Percentiles rank a stretch among this genome's conserved stretches.
These are phyloP conservation scores for Sesia apiformis DNA, from an alignment of 2,888 invertebrate species.

Conservation along the genomic window DNA sequence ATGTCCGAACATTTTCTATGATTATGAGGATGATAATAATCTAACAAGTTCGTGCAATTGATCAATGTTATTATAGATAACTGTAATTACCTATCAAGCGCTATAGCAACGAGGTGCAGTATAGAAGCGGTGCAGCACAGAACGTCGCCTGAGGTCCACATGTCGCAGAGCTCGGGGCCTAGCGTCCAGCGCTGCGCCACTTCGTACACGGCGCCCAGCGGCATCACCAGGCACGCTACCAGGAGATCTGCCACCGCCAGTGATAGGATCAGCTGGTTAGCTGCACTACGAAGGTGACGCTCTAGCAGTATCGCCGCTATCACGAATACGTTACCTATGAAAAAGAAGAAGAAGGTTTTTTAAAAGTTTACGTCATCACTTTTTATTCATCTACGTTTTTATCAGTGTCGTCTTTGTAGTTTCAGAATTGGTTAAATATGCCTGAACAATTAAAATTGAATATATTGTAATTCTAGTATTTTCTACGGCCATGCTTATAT, in stretches of 20 bases:
- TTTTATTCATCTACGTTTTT: too few species aligned
- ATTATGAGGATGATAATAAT: too few species aligned
- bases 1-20: too few species aligned
- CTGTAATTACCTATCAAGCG: conserved; percentile 79
- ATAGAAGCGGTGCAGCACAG: conserved; percentile 91
- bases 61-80: not conserved
- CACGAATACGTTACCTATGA: conserved; percentile 91
- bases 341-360: too few species aligned
- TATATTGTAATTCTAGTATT: too few species aligned
- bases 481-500: too few species aligned
- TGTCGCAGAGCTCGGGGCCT: conserved; percentile 91
- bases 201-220: conserved; percentile 84
- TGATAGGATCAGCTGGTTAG: conserved; percentile 92
- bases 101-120: conserved; percentile 86
- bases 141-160: conserved; percentile 95
- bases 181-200: conserved; percentile 88
- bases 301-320: conserved; percentile 93
- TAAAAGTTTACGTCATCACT: too few species aligned
- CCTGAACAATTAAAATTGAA: too few species aligned
- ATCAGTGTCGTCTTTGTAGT: too few species aligned
- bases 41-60: not conserved
- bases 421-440: too few species aligned
- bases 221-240: conserved; percentile 89
- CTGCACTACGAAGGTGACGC: conserved; percentile 88
- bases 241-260: conserved; percentile 93